Evolutionary conservation across 2,797 vertebrate genomes (phyloP).

Genomic region (Pogoniulus pusillus): DNA sequence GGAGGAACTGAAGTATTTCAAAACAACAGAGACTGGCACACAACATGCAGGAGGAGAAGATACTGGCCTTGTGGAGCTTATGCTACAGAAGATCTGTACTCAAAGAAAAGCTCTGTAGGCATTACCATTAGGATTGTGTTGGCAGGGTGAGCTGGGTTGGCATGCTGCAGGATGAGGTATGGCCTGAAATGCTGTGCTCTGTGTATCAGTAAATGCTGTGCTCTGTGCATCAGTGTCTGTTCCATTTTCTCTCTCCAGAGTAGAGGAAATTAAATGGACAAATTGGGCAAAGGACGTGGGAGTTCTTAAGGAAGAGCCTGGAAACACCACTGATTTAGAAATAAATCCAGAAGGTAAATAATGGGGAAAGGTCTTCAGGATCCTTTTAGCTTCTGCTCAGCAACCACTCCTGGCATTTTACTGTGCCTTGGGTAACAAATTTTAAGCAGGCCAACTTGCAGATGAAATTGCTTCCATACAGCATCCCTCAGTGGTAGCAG

Average conservation of each 20-base stretch:
- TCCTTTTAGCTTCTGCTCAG: not conserved
- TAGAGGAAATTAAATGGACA: constrained; percentile 80
- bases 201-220: not conserved
- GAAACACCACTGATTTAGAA: constrained; percentile 35
- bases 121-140: not conserved
- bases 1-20: not conserved
- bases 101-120: not conserved
- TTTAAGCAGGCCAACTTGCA: not conserved
- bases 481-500: not conserved
- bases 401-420: not conserved
- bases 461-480: not conserved
- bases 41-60: not conserved
- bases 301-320: constrained; percentile 76
- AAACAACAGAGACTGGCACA: not conserved
- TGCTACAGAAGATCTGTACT: not conserved
- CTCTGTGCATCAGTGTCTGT: not conserved
- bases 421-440: not conserved
- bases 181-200: not conserved
- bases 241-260: constrained; percentile 63
- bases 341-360: constrained; percentile 64
- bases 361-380: not conserved
- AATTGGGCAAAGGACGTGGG: constrained; percentile 73
- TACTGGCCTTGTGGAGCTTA: not conserved
- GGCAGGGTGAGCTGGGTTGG: not conserved
- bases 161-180: not conserved